Percentiles rank a stretch among this genome's conserved stretches.
These are phyloP conservation scores for Liodrosophila aerea DNA, from an alignment of 2,888 invertebrate species.

Conservation along the genomic window DNA sequence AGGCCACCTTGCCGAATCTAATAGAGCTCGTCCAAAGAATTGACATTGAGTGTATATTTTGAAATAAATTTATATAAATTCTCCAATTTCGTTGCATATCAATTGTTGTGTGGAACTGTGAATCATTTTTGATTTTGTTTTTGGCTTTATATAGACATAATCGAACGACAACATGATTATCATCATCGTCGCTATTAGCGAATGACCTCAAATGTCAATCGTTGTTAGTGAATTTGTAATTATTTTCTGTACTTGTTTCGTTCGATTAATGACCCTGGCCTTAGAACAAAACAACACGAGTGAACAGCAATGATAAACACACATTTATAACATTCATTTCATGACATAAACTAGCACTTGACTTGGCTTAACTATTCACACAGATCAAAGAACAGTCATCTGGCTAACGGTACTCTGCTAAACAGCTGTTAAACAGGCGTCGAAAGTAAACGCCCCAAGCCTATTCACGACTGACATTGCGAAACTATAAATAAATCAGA, in stretches of 20 bases:
- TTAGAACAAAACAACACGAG: slow-evolving; percentile 65
- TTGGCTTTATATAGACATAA: slow-evolving; percentile 68
- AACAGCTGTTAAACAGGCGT: slow-evolving; percentile 52
- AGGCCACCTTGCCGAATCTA: slow-evolving; percentile 13
- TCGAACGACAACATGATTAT: slow-evolving; percentile 28
- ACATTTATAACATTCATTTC: slow-evolving; percentile 23
- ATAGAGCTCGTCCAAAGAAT: slow-evolving; percentile 9
- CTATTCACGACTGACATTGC: slow-evolving; percentile 60
- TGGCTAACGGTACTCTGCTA: slow-evolving; percentile 55
- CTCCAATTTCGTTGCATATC: slow-evolving; percentile 25
- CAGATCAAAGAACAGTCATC: slow-evolving; percentile 42
- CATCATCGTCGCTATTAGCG: slow-evolving; percentile 31
- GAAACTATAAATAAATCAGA: slow-evolving; percentile 62
- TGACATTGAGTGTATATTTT: slow-evolving; percentile 12
- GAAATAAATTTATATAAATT: neutral
- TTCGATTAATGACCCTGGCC: slow-evolving; percentile 75
- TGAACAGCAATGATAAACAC: slow-evolving; percentile 43
- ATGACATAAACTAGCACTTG: slow-evolving; percentile 9
- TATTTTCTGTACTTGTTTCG: slow-evolving; percentile 45
- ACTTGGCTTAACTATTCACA: slow-evolving; percentile 24
- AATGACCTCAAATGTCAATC: slow-evolving; percentile 74
- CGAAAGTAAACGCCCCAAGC: slow-evolving; percentile 18
- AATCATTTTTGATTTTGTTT: slow-evolving; percentile 15
- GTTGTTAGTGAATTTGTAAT: slow-evolving; percentile 45
- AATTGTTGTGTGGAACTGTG: slow-evolving; percentile 26